Evolutionary conservation across 2,113 vertebrate species (phyloP).

Genomic region (Chinchilla lanigera): DNA sequence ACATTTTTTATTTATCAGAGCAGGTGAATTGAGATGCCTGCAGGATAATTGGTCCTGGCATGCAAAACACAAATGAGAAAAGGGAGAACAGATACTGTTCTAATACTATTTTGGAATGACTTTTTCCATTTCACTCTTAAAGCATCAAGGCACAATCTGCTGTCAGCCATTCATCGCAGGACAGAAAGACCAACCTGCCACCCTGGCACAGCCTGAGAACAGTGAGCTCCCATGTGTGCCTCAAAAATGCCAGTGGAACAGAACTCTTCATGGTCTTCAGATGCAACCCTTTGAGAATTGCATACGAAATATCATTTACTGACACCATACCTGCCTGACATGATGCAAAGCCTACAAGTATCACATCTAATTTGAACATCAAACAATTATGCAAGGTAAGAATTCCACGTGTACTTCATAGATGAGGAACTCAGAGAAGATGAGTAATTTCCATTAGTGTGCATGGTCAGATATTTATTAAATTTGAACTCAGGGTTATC

Average conservation of each 20-base stretch:
- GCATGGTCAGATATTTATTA: background rate
- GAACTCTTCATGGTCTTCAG: background rate
- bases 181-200: background rate
- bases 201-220: fast-evolving
- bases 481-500: background rate
- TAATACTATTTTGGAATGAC: background rate
- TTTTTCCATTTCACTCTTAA: background rate
- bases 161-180: background rate
- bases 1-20: slow-evolving; percentile 64
- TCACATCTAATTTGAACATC: background rate
- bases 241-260: background rate
- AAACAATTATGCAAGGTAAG: background rate
- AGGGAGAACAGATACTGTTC: background rate
- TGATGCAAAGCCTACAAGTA: background rate
- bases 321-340: background rate
- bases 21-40: slow-evolving; percentile 36
- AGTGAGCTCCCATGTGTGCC: background rate
- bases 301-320: background rate
- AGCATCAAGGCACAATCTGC: background rate
- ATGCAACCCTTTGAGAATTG: background rate
- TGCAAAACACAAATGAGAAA: background rate
- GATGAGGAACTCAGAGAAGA: background rate
- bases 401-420: background rate
- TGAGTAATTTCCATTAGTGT: background rate
- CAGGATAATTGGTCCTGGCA: slow-evolving; percentile 48